Evolutionary conservation across 1,140 invertebrate species (phyloP), one percentile per base, ranked within the genome.

Genomic region (Hyles euphorbiae): DNA sequence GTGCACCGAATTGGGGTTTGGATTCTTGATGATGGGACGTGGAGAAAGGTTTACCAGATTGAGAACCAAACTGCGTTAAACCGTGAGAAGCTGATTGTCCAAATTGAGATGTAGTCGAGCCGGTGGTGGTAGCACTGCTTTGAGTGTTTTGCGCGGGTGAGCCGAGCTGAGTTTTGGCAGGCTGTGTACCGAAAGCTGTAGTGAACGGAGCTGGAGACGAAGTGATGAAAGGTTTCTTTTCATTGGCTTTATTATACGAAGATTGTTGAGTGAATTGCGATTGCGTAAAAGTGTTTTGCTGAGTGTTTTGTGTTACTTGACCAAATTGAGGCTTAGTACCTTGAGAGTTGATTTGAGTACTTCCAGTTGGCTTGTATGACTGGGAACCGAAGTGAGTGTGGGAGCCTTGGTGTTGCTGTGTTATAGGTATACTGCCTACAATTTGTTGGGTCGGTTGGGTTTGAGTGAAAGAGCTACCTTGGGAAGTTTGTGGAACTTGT

Each of bases 221-320:
- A 40, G 36, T 40, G 36, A 40, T 40, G 36, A 40, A 40, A 5
- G 36, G 36, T 40, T 40, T 40, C 36, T 5, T 5, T 8, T 40
- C 5, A 8, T 8, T 40, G 36, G 8, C 4, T 40, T 40, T 40
- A 8, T 40, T 40, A 40, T 40, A 40, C 8, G 36, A 40, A 2
- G 36, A 40, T 8, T 40, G 36, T 54, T 33, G 10, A 34, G 3
- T 54, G 11, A 40, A 40, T 40, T 40, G 36, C 36, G 36, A 40
- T 40, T 40, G 36, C 5, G 5, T 40, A 8, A 40, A 40, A 40
- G 5, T 22, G 12, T 11, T 50, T 50, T 36, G 12, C 12, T 46
- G 34, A 49, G 52, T 48, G 12, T 34, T 34, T 7, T 57, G 47
- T 5, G 47, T 22, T 6, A 36, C 34, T 55, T 60, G 53, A 34